These are phyloP conservation scores for Drosophila nigrodunni DNA, from an alignment of 1,140 invertebrate genomes.

Conservation along the genomic window DNA sequence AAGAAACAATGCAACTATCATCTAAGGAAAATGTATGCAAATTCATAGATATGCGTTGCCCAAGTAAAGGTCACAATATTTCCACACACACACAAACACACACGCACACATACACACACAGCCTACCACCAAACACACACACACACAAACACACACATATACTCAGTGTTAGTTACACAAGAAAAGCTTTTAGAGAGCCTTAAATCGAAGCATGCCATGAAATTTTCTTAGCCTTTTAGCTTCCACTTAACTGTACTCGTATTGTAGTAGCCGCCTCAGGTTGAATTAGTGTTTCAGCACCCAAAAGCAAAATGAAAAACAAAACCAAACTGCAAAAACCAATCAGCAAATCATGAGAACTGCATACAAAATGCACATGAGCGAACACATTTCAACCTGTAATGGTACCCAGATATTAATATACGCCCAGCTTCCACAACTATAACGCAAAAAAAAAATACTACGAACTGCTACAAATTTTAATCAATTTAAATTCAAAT, in stretches of 20 bases:
- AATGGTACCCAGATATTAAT: constrained; percentile 84
- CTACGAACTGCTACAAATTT: constrained; percentile 48
- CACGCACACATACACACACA: constrained; percentile 7
- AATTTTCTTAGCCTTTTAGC: constrained; percentile 50
- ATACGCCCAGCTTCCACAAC: constrained; percentile 83
- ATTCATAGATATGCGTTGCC: constrained; percentile 76
- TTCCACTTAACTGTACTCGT: constrained; percentile 46
- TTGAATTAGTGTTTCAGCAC: constrained; percentile 73
- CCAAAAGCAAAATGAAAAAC: constrained; percentile 40
- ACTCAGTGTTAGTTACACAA: constrained; percentile 28
- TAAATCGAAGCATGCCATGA: constrained; percentile 67
- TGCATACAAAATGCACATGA: constrained; percentile 54
- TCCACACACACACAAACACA: constrained; percentile 47
- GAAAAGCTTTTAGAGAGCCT: constrained; percentile 39
- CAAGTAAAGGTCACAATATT: constrained; percentile 71
- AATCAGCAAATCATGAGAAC: constrained; percentile 38
- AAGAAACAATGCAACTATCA: constrained; percentile 80
- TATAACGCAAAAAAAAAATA: constrained; percentile 58
- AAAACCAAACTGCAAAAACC: constrained; percentile 15
- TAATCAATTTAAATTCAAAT: constrained; percentile 14
- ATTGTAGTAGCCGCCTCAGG: constrained; percentile 66
- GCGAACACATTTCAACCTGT: constrained; percentile 75
- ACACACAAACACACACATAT: constrained; percentile 21
- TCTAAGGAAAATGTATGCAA: constrained; percentile 84
- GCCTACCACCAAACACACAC: not conserved